Evolutionary conservation across 2,113 vertebrate species (phyloP).

Genomic region (Psophia crepitans): DNA sequence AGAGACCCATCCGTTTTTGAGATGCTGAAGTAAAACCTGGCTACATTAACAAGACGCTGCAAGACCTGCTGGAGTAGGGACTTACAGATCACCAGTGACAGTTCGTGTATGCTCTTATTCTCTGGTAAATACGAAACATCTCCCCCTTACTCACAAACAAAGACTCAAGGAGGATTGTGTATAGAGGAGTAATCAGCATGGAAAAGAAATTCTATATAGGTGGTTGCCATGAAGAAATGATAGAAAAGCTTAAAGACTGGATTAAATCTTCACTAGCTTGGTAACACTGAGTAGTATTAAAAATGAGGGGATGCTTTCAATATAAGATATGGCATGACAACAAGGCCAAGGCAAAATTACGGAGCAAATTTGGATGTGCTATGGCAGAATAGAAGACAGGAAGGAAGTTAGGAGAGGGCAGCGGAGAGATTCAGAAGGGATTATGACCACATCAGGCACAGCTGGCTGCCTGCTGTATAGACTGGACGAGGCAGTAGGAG

Average conservation of each 20-base stretch:
- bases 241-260: not conserved
- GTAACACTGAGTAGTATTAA: not conserved
- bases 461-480: not conserved
- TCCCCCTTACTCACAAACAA: not conserved
- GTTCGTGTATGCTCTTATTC: rapidly evolving
- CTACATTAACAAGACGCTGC: not conserved
- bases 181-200: not conserved
- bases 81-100: not conserved
- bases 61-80: not conserved
- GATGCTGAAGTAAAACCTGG: not conserved
- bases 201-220: not conserved
- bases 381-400: not conserved
- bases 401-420: not conserved
- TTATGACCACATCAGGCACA: not conserved
- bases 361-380: not conserved
- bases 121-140: not conserved
- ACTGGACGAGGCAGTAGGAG: not conserved
- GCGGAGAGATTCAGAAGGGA: not conserved
- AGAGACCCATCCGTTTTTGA: not conserved
- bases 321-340: not conserved
- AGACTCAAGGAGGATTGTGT: not conserved
- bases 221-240: not conserved
- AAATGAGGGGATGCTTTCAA: not conserved
- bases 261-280: not conserved
- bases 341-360: not conserved